Percentiles rank a stretch among this genome's conserved stretches.
These are phyloP conservation scores for Vidua chalybeata DNA, from an alignment of 2,113 vertebrate genomes.

Conservation along the genomic window DNA sequence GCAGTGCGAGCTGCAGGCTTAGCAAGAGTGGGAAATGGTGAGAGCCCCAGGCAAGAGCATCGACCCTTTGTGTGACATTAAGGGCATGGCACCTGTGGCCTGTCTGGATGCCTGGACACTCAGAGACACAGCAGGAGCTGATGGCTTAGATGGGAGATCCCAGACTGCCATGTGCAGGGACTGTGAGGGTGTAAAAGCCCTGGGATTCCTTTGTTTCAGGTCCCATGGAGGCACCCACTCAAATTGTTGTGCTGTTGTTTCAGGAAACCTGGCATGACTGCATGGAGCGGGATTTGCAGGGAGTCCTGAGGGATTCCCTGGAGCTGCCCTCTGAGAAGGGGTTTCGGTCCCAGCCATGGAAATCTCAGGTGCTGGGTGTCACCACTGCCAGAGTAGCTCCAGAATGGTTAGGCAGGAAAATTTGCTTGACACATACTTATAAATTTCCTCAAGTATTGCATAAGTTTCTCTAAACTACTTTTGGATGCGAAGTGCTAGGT, in stretches of 20 bases:
- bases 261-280: not conserved
- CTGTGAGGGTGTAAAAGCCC: not conserved
- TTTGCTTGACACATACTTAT: not conserved
- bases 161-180: not conserved
- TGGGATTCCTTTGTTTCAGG: not conserved
- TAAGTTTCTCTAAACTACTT: not conserved
- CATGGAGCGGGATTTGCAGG: not conserved
- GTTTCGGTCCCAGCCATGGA: rapidly evolving
- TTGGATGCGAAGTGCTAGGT: not conserved
- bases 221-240: not conserved
- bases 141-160: not conserved
- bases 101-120: rapidly evolving
- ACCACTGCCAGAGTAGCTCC: not conserved
- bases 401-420: not conserved
- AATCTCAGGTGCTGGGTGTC: not conserved
- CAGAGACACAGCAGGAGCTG: not conserved
- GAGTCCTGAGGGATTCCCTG: rapidly evolving
- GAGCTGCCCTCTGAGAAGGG: rapidly evolving
- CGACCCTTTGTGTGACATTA: rapidly evolving
- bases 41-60: not conserved
- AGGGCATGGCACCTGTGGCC: not conserved
- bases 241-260: not conserved
- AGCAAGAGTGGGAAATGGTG: not conserved
- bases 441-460: not conserved
- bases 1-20: not conserved